These are phyloP conservation scores for Corythoichthys intestinalis DNA, from an alignment of 2,113 vertebrate species.

Conservation along the genomic window DNA sequence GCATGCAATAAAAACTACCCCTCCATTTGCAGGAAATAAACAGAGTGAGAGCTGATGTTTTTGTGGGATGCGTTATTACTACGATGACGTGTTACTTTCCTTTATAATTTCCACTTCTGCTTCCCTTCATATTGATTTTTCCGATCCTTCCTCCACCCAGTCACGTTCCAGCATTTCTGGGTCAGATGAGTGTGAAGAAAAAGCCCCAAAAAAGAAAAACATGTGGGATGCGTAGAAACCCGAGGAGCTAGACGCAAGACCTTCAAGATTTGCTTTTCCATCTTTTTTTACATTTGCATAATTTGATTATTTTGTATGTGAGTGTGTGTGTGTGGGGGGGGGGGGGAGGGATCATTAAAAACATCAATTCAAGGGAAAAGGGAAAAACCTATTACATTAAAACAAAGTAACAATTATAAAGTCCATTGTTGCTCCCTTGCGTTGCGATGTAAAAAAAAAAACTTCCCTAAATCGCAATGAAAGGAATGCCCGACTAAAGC, in stretches of 20 bases:
- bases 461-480: too few relatives aligned
- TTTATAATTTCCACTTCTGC: constrained; percentile 3
- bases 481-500: too few relatives aligned
- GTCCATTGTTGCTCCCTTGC: too few relatives aligned
- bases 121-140: constrained; percentile 26
- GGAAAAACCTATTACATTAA: too few relatives aligned
- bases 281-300: not conserved
- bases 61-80: not conserved
- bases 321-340: too few relatives aligned
- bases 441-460: too few relatives aligned
- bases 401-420: too few relatives aligned
- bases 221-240: constrained; percentile 47
- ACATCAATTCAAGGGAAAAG: too few relatives aligned
- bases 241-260: constrained; percentile 53
- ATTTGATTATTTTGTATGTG: too few relatives aligned
- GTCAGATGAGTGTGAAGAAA: constrained; percentile 21
- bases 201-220: not conserved
- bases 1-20: constrained; percentile 20
- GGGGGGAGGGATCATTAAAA: too few relatives aligned
- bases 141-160: constrained; percentile 20
- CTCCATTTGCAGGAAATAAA: constrained; percentile 22
- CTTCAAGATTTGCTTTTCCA: constrained; percentile 10
- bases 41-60: not conserved
- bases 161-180: constrained; percentile 26
- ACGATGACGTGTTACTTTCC: not conserved